Evolutionary conservation across 2,797 vertebrate genomes (phyloP).

Genomic region (Squalus acanthias): DNA sequence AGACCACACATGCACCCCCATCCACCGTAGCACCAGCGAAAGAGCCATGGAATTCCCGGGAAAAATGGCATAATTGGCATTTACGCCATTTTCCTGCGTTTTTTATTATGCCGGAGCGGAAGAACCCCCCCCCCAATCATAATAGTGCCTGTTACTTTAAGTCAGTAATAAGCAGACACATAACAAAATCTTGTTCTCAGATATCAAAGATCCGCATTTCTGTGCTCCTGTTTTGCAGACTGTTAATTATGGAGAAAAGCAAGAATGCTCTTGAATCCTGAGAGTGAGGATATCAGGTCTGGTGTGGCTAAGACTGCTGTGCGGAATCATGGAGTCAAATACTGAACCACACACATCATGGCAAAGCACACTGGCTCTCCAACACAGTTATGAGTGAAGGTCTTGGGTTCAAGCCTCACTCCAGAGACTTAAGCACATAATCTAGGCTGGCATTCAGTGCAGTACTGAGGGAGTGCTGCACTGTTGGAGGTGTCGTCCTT

Average conservation of each 20-base stretch:
- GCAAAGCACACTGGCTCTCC: neutral
- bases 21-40: neutral
- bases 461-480: neutral
- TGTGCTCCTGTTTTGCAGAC: neutral
- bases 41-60: neutral
- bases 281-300: neutral
- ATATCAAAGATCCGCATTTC: neutral
- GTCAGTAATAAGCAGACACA: neutral
- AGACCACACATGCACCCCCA: neutral
- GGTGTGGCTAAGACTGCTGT: neutral
- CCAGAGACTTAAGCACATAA: no score
- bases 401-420: neutral
- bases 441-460: no score
- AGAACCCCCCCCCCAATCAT: no score
- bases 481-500: neutral
- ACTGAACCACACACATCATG: neutral
- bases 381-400: neutral
- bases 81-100: neutral
- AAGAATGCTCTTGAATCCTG: neutral
- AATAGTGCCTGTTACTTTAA: neutral
- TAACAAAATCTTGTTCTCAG: neutral
- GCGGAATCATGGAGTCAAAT: neutral
- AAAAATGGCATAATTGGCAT: neutral
- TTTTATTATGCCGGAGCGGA: neutral
- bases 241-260: neutral